Base-by-base conservation (phyloP, 2,113 vertebrate genomes). In the Chloropsis hardwickii region DNA sequence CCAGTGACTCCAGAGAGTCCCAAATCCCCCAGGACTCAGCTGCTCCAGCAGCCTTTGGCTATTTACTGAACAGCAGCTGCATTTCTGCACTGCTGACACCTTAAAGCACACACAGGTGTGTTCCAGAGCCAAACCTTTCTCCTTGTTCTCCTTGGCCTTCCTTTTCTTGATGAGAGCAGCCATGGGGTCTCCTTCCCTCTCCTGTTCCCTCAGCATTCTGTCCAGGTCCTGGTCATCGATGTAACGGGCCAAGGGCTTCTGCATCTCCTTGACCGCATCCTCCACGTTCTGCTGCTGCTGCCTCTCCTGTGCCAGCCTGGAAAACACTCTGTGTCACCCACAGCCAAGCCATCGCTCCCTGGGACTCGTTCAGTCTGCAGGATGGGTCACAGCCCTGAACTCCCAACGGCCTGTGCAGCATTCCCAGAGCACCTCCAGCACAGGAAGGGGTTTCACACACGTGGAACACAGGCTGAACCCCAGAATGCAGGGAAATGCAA, bases 121-220 rank as follows among this genome's bases (percentile, higher is more conserved):
- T 7, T 53, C 25, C 62, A 11, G 2, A 22, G 2, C 4, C 94
- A 96, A 76, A 98, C 99, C 99, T 97, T 98, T 98, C n/a, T 98
- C 98, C 14, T 96, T 97, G 91, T 31, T 92, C 80, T 97, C 98
- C 72, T 98, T 98, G 24, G 98, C 98, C 86, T 99, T 99, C 71
- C 98, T 99, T 48, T 98, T 99, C 80, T 98, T 98, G 57, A 99
- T 98, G 92, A 99, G 98, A 12, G 98, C 98, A 12, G 99, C 99
- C 99, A 99, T 99, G 3, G 99, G 99, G 97, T 99, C 99, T 8
- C 99, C 99, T 0, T 99, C 99, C 45, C 99, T 98, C 94, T 99
- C 98, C 62, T 99, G 98, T 12, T 99, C 99, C 72, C 99, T 97
- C 96, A 99, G 97, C 99, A 99, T 99, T 27, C 96, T 97, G 80